Evolutionary conservation across 2,888 invertebrate genomes (phyloP), one percentile per base, ranked within the genome.

Genomic region (Heliconius hortense): DNA sequence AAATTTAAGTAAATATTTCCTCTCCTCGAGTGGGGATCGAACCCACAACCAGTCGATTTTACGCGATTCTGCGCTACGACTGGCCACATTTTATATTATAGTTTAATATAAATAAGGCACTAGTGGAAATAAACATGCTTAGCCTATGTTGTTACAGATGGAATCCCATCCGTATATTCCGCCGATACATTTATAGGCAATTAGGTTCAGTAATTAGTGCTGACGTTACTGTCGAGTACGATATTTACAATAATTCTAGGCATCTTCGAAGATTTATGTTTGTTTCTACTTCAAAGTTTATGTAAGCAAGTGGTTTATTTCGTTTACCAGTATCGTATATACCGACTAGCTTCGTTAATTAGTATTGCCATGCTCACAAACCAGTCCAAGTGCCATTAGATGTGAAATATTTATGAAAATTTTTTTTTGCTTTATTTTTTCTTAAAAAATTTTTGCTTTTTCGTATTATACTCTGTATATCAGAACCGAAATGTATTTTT

Each of bases 51-150:
- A n/a, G n/a, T n/a, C n/a, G n/a, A n/a, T n/a, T n/a, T n/a, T n/a
- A n/a, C n/a, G n/a, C n/a, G n/a, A n/a, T n/a, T n/a, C n/a, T n/a
- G n/a, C n/a, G n/a, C n/a, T n/a, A n/a, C n/a, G n/a, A n/a, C n/a
- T n/a, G n/a, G n/a, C n/a, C n/a, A 0, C 43, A 15, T 43, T 43
- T 43, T 13, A 13, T 43, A 43, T 43, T 43, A 15, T 43, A 43
- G 2, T 53, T 53, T 53, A 81, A 79, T 82, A 83, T 81, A 79
- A 81, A 76, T 75, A 81, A 80, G 80, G 81, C 70, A 78, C 67
- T 77, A 75, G 69, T 74, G 72, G 74, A 66, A 75, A 78, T 80
- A 80, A 77, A 80, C 80, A 78, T 75, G 63, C 8, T 35, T 4
- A 77, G 73, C 78, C 80, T 59, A 69, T 80, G 80, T 78, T 66